A percentile compares a stretch with the other conserved stretches of the same genome.
These are phyloP conservation scores for Carassius carassius DNA, from an alignment of 2,113 vertebrate genomes.

Conservation along the genomic window DNA sequence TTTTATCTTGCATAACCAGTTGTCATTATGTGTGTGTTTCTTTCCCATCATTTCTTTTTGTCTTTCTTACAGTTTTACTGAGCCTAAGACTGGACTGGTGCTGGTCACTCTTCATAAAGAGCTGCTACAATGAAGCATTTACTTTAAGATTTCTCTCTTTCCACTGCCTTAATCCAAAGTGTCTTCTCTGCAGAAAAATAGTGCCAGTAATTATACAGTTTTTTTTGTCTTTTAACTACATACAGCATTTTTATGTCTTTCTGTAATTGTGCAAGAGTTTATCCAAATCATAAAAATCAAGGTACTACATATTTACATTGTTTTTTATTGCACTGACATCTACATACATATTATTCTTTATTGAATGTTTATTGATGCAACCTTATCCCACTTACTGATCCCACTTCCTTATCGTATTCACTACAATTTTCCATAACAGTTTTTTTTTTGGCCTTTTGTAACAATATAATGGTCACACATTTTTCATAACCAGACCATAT, in stretches of 20 bases:
- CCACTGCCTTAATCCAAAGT: background rate
- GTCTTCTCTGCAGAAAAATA: background rate
- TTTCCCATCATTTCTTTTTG: background rate
- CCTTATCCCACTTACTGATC: background rate
- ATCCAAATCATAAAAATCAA: background rate
- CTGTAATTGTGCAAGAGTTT: background rate
- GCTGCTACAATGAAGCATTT: constrained; percentile 24
- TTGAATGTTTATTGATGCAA: background rate
- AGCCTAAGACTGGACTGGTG: constrained; percentile 55
- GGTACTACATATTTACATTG: constrained; percentile 13
- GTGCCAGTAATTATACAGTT: background rate
- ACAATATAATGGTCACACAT: background rate
- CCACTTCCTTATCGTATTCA: background rate
- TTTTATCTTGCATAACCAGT: background rate
- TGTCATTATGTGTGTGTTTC: background rate
- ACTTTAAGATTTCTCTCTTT: background rate
- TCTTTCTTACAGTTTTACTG: constrained; percentile 46
- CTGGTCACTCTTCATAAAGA: constrained; percentile 48
- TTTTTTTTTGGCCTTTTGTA: background rate
- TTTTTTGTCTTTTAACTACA: constrained; percentile 2
- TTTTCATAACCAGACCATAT: background rate
- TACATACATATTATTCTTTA: background rate
- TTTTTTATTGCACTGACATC: background rate
- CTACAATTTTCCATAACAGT: background rate
- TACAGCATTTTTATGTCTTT: background rate